Evolutionary conservation across 2,113 vertebrate genomes (phyloP).

Genomic region (Cnemophilus loriae): DNA sequence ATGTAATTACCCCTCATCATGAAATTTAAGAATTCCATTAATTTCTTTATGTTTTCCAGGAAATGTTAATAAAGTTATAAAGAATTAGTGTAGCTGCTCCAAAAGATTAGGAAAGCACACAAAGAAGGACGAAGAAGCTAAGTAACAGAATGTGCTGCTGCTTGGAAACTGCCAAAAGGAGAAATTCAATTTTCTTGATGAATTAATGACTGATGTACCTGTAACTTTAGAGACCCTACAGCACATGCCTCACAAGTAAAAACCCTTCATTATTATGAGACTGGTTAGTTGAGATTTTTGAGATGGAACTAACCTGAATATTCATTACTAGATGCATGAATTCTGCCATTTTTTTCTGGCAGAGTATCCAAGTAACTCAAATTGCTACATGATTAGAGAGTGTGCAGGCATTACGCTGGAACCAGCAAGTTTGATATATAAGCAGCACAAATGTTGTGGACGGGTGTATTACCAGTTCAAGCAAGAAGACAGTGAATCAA

Average conservation of each 20-base stretch:
- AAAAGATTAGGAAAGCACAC: not conserved
- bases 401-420: not conserved
- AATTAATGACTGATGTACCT: not conserved
- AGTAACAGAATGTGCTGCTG: not conserved
- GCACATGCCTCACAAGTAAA: not conserved
- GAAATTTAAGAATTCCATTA: fast-evolving
- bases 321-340: not conserved
- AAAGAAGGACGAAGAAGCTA: not conserved
- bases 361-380: not conserved
- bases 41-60: not conserved
- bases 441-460: not conserved
- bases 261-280: not conserved
- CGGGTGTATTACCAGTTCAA: not conserved
- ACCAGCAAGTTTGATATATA: not conserved
- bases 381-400: not conserved
- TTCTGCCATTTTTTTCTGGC: not conserved
- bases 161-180: not conserved
- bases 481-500: not conserved
- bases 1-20: not conserved
- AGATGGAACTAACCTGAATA: not conserved
- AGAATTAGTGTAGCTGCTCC: not conserved
- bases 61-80: not conserved
- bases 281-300: not conserved
- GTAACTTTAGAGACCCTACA: not conserved
- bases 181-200: not conserved